These are phyloP conservation scores for Elephantulus edwardii DNA, from an alignment of 2,113 vertebrate genomes.

Conservation along the genomic window DNA sequence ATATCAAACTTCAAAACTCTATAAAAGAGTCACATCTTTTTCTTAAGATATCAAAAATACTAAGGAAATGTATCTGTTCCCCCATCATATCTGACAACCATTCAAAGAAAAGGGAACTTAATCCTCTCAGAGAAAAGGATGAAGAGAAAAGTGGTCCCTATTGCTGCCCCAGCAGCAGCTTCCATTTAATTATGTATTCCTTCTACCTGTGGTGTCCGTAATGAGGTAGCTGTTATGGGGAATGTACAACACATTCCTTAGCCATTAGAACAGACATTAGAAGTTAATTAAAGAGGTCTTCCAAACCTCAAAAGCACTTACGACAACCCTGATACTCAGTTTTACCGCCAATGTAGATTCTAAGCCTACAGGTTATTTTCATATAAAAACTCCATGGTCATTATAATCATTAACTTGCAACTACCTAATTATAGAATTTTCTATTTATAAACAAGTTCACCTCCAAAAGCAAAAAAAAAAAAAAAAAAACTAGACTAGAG, in stretches of 20 bases:
- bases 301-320: not conserved
- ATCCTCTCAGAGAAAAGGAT: constrained; percentile 21
- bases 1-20: not conserved
- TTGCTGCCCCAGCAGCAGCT: not conserved
- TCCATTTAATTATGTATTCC: not conserved
- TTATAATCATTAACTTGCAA: not conserved
- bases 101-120: not conserved
- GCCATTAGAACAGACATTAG: not conserved
- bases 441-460: not conserved
- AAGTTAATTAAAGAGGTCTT: constrained; percentile 5
- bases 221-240: not conserved
- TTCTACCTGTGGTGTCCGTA: not conserved
- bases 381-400: not conserved
- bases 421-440: not conserved
- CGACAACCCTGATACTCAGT: not conserved
- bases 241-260: constrained; percentile 7
- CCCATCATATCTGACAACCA: not conserved
- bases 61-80: not conserved
- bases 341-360: not conserved
- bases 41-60: not conserved
- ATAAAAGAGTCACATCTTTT: not conserved
- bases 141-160: not conserved
- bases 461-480: not conserved
- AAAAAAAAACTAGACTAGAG: not conserved
- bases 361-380: not conserved